Evolutionary conservation across 2,888 invertebrate genomes (phyloP).

Genomic region (Thereva nobilitata): DNA sequence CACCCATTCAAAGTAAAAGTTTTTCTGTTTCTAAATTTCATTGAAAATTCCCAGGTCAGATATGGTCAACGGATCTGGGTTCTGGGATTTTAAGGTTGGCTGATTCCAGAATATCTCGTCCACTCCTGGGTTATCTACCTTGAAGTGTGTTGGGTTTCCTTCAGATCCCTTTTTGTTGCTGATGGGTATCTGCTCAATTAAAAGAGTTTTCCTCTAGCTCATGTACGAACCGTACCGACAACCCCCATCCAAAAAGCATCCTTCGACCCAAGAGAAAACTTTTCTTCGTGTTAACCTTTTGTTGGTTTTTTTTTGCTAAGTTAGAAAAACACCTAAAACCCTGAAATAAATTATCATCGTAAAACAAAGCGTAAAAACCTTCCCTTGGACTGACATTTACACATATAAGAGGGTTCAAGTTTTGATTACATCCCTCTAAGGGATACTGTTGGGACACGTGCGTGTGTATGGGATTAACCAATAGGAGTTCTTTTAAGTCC

Average conservation of each 20-base stretch:
- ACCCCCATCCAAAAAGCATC: conserved; percentile 10
- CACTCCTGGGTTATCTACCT: not conserved
- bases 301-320: conserved; percentile 33
- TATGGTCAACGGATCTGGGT: conserved; percentile 18
- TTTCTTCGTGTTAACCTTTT: conserved; percentile 42
- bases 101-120: too few species aligned
- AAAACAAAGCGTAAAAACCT: conserved; percentile 39
- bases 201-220: conserved; percentile 30
- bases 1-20: conserved; percentile 34
- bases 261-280: conserved; percentile 36
- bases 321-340: conserved; percentile 29
- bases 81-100: not conserved
- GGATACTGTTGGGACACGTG: conserved; percentile 12
- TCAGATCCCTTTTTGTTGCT: conserved; percentile 17
- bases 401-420: conserved; percentile 35
- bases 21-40: conserved; percentile 39
- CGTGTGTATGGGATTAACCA: conserved; percentile 39
- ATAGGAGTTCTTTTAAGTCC: conserved; percentile 42
- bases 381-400: conserved; percentile 39
- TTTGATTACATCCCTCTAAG: conserved; percentile 27
- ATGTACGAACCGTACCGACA: not conserved
- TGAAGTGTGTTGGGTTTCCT: conserved; percentile 33
- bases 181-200: conserved; percentile 37
- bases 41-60: conserved; percentile 37
- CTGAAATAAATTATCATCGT: conserved; percentile 40